These are phyloP conservation scores for Cryptoprocta ferox DNA, from an alignment of 2,797 vertebrate genomes.

Conservation along the genomic window DNA sequence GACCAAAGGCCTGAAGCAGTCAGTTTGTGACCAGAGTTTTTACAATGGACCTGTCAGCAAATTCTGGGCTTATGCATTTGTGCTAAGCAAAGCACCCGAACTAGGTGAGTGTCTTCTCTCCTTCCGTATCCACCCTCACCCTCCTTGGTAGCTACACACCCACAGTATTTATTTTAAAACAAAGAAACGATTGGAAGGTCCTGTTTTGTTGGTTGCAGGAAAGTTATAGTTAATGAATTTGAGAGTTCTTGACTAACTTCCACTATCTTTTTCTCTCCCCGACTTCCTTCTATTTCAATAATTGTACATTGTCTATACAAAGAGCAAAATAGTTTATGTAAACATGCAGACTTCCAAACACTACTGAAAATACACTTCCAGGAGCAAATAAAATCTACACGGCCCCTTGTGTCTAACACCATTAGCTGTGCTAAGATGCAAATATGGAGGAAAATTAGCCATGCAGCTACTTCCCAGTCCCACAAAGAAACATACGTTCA, in stretches of 20 bases:
- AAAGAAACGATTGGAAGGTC: not conserved
- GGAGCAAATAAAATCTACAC: conserved; percentile 19
- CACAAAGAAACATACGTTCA: not conserved
- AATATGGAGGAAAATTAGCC: not conserved
- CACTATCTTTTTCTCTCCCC: not conserved
- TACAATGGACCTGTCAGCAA: conserved; percentile 99
- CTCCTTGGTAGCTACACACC: not conserved
- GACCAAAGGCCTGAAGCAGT: conserved; percentile 99
- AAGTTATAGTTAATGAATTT: not conserved
- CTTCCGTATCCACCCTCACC: not conserved
- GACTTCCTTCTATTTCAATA: not conserved
- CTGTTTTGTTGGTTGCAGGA: not conserved
- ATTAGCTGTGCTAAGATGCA: conserved; percentile 55
- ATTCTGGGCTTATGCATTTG: conserved; percentile 99
- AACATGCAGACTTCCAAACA: not conserved
- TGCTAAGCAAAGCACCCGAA: conserved; percentile 99
- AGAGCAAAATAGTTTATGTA: not conserved
- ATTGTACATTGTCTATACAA: not conserved
- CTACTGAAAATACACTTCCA: not conserved
- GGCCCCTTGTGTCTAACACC: not conserved
- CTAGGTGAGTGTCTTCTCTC: conserved; percentile 91
- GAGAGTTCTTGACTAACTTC: not conserved
- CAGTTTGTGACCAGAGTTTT: conserved; percentile 99
- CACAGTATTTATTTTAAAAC: not conserved
- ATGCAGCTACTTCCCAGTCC: not conserved